Evolutionary conservation across 1,140 invertebrate genomes (phyloP).

Genomic region (Procambarus clarkii): DNA sequence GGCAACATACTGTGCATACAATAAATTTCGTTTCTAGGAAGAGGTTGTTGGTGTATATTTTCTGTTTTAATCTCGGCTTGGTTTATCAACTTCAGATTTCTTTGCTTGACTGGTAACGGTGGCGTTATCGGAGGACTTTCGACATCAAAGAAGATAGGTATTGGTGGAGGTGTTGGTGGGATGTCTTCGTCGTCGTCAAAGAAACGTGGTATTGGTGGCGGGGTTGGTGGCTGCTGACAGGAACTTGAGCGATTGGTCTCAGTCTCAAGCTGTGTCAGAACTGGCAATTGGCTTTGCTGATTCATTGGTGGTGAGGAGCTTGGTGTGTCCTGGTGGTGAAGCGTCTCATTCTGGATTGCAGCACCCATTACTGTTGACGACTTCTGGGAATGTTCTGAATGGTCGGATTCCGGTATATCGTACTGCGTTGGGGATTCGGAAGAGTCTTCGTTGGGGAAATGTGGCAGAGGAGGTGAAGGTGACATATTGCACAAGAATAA

Average conservation of each 20-base stretch:
- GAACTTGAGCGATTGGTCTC: not conserved
- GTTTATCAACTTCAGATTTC: not conserved
- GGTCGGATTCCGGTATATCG: slow-evolving; percentile 42
- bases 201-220: slow-evolving; percentile 53
- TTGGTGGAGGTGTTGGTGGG: slow-evolving; percentile 54
- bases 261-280: not conserved
- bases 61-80: not conserved
- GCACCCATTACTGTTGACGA: slow-evolving; percentile 16
- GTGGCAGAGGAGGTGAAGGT: slow-evolving; percentile 56
- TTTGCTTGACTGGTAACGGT: not conserved
- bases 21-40: slow-evolving; percentile 17
- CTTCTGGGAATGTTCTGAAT: slow-evolving; percentile 34
- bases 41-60: not conserved
- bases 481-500: slow-evolving; percentile 32
- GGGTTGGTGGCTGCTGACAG: slow-evolving; percentile 26
- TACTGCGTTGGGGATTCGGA: slow-evolving; percentile 36
- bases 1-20: slow-evolving; percentile 25
- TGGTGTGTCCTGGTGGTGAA: not conserved
- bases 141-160: slow-evolving; percentile 55
- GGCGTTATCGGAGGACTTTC: slow-evolving; percentile 43
- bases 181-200: slow-evolving; percentile 49
- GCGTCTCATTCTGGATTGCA: not conserved
- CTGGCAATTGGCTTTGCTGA: not conserved
- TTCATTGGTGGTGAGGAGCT: not conserved
- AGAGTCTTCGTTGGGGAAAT: slow-evolving; percentile 48